Base-by-base conservation (phyloP, 2,797 vertebrate species). In the Acanthurus leucopareius region DNA sequence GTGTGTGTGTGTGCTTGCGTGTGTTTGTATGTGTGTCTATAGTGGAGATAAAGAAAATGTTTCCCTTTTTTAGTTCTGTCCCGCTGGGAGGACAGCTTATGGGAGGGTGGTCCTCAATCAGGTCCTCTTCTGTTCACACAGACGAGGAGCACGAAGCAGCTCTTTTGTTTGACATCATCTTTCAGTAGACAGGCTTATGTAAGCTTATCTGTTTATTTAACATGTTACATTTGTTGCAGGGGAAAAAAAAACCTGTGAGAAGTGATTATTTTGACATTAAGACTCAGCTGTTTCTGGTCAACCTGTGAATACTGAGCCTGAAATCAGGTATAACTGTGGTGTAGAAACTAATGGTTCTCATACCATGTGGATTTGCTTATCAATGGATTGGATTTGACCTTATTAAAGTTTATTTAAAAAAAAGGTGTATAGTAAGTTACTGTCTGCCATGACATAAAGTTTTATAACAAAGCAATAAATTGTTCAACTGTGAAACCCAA, bases 21-120 rank as follows among this genome's bases (percentile, higher is more conserved):
- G n/a, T n/a, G n/a, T 45, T 13, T 38, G 28, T 35, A 51, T 66
- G 80, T 2, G 75, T 71, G 71, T 73, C 0, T 68, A 76, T 66
- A 60, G 74, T 16, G 17, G 61, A 86, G 86, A 90, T 88, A 89
- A 91, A 92, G 84, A 84, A 86, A 86, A 80, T 53, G 42, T 87
- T 90, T 88, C 56, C 87, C 79, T 82, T 85, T 88, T 89, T 92
- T 83, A 87, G 83, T 70, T 87, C 9, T 73, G 67, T 78, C 74
- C 70, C 79, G 66, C 59, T 81, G 89, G 76, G 82, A 72, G 40
- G 25, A 51, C 48, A 60, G 49, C 79, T 68, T 45, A 20, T 62
- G 66, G 67, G 73, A 75, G 66, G 68, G 66, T 67, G 73, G 60
- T 84, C 77, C 70, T 82, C 63, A 28, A 54, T 85, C 75, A 72